phyloP scores from a whole-genome alignment of 2,113 vertebrate genomes.

The Seriola aureovittata region DNA sequence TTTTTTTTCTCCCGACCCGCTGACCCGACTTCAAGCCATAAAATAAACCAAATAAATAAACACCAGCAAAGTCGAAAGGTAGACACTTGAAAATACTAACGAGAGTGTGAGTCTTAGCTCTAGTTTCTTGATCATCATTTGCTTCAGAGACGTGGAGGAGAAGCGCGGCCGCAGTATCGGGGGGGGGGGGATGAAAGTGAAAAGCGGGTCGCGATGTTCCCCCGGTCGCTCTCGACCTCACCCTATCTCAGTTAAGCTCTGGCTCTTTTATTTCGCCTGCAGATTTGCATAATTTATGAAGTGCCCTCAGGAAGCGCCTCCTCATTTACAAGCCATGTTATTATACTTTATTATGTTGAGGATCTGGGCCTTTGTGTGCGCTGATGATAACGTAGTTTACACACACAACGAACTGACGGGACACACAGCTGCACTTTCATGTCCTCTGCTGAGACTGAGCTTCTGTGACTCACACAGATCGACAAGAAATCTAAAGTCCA shows the following conservation, averaged over 20 bases:
- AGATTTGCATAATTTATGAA: conserved; percentile 75
- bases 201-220: conserved; percentile 14
- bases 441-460: not conserved
- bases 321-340: conserved; percentile 61
- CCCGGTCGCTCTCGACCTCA: conserved; percentile 43
- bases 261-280: conserved; percentile 31
- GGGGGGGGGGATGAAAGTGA: conserved; percentile 27
- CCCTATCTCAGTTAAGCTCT: conserved; percentile 55
- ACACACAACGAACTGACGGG: conserved; percentile 18
- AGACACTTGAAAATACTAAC: not conserved
- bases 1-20: not conserved
- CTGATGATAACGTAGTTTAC: conserved; percentile 57
- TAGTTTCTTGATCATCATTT: conserved; percentile 32
- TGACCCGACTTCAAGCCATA: not conserved
- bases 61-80: conserved; percentile 9
- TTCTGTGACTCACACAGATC: conserved; percentile 7
- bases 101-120: not conserved
- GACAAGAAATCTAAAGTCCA: not conserved
- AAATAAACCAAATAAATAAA: conserved; percentile 3
- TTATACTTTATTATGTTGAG: conserved; percentile 59
- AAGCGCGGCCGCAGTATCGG: not conserved
- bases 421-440: conserved; percentile 21
- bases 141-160: conserved; percentile 9
- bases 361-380: conserved; percentile 58
- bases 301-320: conserved; percentile 51